Base-by-base conservation (phyloP, 2,113 vertebrate species). In the Anhinga anhinga region DNA sequence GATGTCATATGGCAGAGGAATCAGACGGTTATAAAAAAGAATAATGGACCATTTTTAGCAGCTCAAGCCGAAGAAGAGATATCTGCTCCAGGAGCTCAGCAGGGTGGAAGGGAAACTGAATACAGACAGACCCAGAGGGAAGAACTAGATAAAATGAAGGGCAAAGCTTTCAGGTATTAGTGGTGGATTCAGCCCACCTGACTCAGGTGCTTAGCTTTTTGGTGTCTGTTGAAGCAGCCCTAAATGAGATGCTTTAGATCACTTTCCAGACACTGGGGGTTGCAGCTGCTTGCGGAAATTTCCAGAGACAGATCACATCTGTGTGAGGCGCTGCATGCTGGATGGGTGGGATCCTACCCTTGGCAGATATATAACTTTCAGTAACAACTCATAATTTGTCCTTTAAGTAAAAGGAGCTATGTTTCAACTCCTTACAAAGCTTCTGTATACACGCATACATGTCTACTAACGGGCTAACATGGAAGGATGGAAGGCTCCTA, bases 61-160 rank as follows among this genome's bases (percentile, higher is more conserved):
- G 29, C 52, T 91, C 52, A 56, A 11, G 20, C 27, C 50, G 70
- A 85, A 67, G 32, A 67, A 74, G 17, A 84, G 32, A 30, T 38
- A 18, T 50, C 26, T 59, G 38, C 34, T 87, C 59, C 42, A 55
- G 52, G 52, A 92, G 4, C 21, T 80, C 27, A 58, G 40, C 0
- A 2, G 45, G 17, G 21, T 73, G 11, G 49, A 90, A 95, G 25
- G 9, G 58, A 94, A 90, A 87, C 17, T 17, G 67, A 69, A 63
- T 26, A 20, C 34, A 89, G 85, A 76, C 11, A 70, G 29, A 66
- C 11, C 11, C 1, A 2, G 42, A 66, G 30, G 45, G 71, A 91
- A 70, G 47, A 78, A 90, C 0, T 0, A 72, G 44, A 27, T 56
- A 52, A 63, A 74, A 58, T 0, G 1, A 80, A 77, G 30, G 27